These are phyloP conservation scores for Isaurus tuberculatus DNA, from an alignment of 92 coral and sea anemone genomes.

Conservation along the genomic window DNA sequence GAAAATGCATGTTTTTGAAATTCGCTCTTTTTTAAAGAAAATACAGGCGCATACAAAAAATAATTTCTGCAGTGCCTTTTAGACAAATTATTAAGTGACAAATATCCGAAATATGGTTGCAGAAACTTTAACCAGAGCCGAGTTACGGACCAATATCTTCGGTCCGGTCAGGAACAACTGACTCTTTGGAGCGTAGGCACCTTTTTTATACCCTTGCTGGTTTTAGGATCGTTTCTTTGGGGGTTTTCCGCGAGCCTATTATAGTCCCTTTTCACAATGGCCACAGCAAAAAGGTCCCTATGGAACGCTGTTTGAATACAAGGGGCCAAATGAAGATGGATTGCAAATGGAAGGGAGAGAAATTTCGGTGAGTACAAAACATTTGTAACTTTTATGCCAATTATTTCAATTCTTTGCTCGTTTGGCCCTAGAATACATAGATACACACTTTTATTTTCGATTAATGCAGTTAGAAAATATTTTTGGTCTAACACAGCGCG, in stretches of 20 bases:
- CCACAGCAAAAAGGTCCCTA: slow-evolving; percentile 8
- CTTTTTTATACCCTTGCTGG: background rate
- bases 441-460: slow-evolving; percentile 1
- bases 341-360: slow-evolving; percentile 15
- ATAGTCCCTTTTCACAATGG: background rate
- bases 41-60: background rate
- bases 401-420: background rate
- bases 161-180: background rate
- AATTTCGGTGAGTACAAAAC: slow-evolving; percentile 24
- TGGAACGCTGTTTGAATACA: background rate
- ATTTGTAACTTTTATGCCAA: slow-evolving; percentile 6
- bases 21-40: background rate
- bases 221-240: background rate
- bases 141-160: slow-evolving; percentile 1
- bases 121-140: background rate
- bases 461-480: slow-evolving; percentile 5
- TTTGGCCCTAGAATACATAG: background rate
- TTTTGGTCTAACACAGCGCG: background rate
- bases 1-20: background rate
- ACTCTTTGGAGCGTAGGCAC: background rate
- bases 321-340: slow-evolving; percentile 27
- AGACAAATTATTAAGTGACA: background rate
- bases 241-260: slow-evolving; percentile 22
- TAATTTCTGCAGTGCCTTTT: background rate
- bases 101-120: background rate